Evolutionary conservation across 2,113 vertebrate species (phyloP), one percentile per base, ranked within the genome.

Genomic region (Hydrolagus affinis): DNA sequence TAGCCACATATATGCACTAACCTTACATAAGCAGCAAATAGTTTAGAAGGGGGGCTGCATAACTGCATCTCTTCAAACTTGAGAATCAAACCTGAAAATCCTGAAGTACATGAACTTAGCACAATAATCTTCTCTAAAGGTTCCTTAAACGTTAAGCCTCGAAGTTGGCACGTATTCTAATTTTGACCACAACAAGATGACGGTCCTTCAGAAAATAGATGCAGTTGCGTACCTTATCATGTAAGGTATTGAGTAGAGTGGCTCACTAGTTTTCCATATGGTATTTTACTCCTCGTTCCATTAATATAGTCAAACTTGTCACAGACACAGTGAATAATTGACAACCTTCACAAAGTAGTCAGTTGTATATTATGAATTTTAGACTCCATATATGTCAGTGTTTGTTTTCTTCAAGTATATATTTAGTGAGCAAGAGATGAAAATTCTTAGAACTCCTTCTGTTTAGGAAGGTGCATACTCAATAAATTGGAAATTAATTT

Each of bases 401-500:
- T 30, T 83, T 66, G 10, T 32, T 66, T 66, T 64, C 62, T 28
- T 68, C 78, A 83, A 28, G 1, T 83, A 83, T 15, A 30, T 80
- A 64, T 28, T 68, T 66, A 8, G 66, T 83, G 78, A 68, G 11
- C 66, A 68, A 64, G 25, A 66, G 25, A 83, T 68, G 62, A 66
- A 83, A 68, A 28, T 83, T 64, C 11, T 25, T 83, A 68, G 10
- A 83, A 62, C 10, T 83, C 32, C 23, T 9, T 80, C 59, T 28
- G 60, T 57, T 66, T 59, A 30, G 62, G 60, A 19, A 66, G 62
- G 44, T 44, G 44, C 44, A 44, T 44, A 44, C 6, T 44, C 44
- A 44, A 83, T 80, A 83, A 68, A 25, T 21, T 15, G 60, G 19
- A 83, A 83, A 6, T 66, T 83, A 32, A 68, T 83, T 59, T 80